These are phyloP conservation scores for Laothoe populi DNA, from an alignment of 2,888 invertebrate species.

Conservation along the genomic window DNA sequence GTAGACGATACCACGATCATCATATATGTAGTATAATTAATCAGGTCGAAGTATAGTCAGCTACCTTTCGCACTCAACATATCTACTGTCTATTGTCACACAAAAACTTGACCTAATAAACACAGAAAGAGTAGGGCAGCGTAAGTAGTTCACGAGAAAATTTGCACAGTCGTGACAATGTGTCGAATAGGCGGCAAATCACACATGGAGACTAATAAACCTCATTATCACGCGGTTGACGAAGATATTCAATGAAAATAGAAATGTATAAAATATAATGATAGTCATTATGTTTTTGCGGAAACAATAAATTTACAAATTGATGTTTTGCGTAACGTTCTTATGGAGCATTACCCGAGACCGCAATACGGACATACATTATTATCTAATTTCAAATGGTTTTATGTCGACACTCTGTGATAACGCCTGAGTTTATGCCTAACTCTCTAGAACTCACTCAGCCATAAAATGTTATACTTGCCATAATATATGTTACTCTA, in stretches of 20 bases:
- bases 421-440: no score
- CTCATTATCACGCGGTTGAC: slow-evolving; percentile 59
- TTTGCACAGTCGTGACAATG: slow-evolving; percentile 62
- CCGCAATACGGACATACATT: slow-evolving; percentile 33
- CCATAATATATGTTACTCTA: no score
- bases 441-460: no score
- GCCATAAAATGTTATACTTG: no score
- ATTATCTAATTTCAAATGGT: slow-evolving; percentile 26
- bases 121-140: slow-evolving; percentile 44
- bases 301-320: slow-evolving; percentile 56
- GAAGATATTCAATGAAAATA: slow-evolving; percentile 39
- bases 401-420: no score
- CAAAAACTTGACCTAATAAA: slow-evolving; percentile 36
- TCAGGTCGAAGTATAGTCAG: neutral
- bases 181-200: slow-evolving; percentile 55
- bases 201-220: slow-evolving; percentile 60
- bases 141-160: slow-evolving; percentile 60
- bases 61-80: neutral
- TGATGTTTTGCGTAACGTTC: slow-evolving; percentile 54
- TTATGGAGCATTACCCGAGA: slow-evolving; percentile 36
- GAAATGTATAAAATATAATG: neutral
- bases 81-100: neutral
- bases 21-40: slow-evolving; percentile 1
- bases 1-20: no score
- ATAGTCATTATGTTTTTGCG: slow-evolving; percentile 32